Base-by-base conservation (phyloP, 1,140 invertebrate species). In the Pygmarrhopalites habei region DNA sequence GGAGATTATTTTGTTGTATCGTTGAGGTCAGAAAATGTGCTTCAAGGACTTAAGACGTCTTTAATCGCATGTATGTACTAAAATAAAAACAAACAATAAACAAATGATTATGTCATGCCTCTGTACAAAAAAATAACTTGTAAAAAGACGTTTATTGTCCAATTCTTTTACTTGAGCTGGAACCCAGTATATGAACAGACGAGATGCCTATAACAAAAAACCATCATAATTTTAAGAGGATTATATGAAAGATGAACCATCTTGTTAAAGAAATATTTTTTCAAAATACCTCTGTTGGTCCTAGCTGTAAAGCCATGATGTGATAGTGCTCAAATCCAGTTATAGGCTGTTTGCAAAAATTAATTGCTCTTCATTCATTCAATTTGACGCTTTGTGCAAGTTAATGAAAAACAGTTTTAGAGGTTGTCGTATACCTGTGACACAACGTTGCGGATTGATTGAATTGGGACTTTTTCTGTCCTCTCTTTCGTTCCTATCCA, bases 131-230 rank as follows among this genome's bases (percentile, higher is more conserved):
- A 30, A 28, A 23, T 55, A 55, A 19, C 4, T 57, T 28, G 21
- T 30, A 26, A 49, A 47, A 30, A 49, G 46, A 49, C 5, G 35
- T 10, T 39, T 39, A 15, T 19, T 49, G 19, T 21, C 7, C 23
- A 21, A 32, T n/a, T n/a, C n/a, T n/a, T 43, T 62, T 60, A 71
- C 69, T 74, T 90, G 87, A 28, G 90, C 89, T 46, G 92, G 92
- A 43, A 95, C 90, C 92, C 92, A 95, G 77, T 95, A 95, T 52
- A 95, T 84, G 89, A 90, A 95, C 78, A 93, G 93, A 66, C 87
- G 78, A 29, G 89, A 92, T 14, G 89, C n/a, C n/a, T n/a, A n/a
- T n/a, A n/a, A n/a, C n/a, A n/a, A n/a, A n/a, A n/a, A n/a, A n/a
- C n/a, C n/a, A n/a, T n/a, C n/a, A n/a, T n/a, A n/a, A n/a, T n/a